Conservation (phyloP, 2,797 vertebrate genomes). For the Notamacropus eugenii region DNA sequence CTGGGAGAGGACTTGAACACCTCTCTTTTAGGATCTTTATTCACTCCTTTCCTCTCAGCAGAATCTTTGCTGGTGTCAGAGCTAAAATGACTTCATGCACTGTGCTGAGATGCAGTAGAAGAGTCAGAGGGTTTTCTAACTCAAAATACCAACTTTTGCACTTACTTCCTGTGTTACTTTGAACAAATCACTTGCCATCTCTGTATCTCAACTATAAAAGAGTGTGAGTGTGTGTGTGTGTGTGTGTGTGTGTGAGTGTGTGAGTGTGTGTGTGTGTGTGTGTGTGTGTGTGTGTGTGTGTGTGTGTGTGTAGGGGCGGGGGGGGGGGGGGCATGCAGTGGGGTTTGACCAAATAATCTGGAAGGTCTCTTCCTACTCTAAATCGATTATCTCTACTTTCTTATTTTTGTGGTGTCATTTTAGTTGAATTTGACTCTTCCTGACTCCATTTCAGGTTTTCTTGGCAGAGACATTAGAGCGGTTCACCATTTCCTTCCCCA, state of each 20-base stretch:
- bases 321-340: too few relatives aligned
- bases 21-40: not conserved
- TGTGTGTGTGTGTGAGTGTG: too few relatives aligned
- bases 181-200: not conserved
- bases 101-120: not conserved
- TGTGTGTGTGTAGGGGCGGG: too few relatives aligned
- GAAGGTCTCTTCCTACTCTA: too few relatives aligned
- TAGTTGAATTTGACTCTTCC: too few relatives aligned
- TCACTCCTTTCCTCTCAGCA: not conserved
- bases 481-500: too few relatives aligned
- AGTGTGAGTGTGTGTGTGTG: too few relatives aligned
- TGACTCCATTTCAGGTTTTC: too few relatives aligned
- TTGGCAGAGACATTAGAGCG: too few relatives aligned
- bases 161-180: not conserved
- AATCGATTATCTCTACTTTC: not conserved
- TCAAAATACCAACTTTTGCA: not conserved
- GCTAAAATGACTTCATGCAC: too few relatives aligned
- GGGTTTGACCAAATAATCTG: not conserved
- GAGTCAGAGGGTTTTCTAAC: not conserved
- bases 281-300: too few relatives aligned
- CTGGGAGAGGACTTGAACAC: not conserved
- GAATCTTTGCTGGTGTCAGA: not conserved
- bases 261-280: too few relatives aligned
- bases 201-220: not conserved
- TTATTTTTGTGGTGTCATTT: not conserved